A percentile compares a stretch with the other conserved stretches of the same genome.
phyloP scores from a whole-genome alignment of 2,888 invertebrate species.

The Trachelus troglodyta region DNA sequence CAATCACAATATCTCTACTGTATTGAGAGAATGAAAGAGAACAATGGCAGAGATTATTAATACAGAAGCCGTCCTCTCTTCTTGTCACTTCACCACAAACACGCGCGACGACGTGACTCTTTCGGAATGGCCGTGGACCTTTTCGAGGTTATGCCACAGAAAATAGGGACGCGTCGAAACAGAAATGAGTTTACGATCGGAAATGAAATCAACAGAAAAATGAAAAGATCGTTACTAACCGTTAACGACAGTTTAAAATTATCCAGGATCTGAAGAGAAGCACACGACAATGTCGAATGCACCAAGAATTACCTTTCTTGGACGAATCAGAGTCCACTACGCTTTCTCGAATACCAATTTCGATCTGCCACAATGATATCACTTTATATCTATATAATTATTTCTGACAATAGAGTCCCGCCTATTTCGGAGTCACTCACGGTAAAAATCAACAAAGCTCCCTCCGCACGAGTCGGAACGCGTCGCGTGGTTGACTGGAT shows the following conservation, averaged over 20 bases:
- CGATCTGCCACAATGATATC: neutral
- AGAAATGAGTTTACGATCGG: neutral
- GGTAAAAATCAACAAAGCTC: neutral
- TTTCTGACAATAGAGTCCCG: neutral
- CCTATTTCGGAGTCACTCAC: neutral
- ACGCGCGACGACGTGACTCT: neutral
- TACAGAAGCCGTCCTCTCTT: neutral
- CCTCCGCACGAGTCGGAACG: neutral
- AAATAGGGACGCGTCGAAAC: neutral
- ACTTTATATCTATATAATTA: neutral
- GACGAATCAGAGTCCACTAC: neutral
- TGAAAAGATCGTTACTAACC: neutral
- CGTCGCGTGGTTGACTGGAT: neutral
- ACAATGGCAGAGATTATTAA: neutral
- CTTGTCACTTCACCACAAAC: neutral
- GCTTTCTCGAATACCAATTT: neutral
- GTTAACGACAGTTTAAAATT: neutral
- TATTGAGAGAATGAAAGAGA: neutral
- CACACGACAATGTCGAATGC: neutral
- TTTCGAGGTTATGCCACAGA: neutral
- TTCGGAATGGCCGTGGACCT: neutral
- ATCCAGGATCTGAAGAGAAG: neutral
- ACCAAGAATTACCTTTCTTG: neutral
- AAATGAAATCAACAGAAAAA: neutral
- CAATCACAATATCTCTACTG: neutral